phyloP scores from a whole-genome alignment of 2,888 invertebrate genomes.

The Cephonodes hylas region DNA sequence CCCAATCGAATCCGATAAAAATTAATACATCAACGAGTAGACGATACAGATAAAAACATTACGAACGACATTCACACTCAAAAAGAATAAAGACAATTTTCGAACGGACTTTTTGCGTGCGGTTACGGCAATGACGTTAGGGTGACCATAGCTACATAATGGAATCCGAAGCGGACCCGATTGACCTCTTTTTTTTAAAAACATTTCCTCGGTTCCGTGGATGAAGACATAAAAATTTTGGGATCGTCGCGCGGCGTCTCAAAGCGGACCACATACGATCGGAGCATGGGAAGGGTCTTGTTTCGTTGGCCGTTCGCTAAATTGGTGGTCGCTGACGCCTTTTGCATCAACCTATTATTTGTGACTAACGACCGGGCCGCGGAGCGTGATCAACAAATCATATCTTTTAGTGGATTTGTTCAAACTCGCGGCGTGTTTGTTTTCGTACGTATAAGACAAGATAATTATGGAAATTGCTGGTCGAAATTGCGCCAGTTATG shows the following conservation, averaged over 20 bases:
- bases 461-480: conserved; percentile 69
- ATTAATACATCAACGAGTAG: conserved; percentile 71
- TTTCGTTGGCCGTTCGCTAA: conserved; percentile 62
- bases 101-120: conserved; percentile 61
- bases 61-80: conserved; percentile 43
- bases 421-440: conserved; percentile 68
- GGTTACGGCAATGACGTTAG: conserved; percentile 71
- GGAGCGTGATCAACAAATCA: conserved; percentile 74
- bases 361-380: conserved; percentile 56
- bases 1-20: conserved; percentile 72
- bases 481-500: conserved; percentile 15
- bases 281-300: conserved; percentile 51
- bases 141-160: conserved; percentile 60
- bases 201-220: conserved; percentile 61
- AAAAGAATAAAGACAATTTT: conserved; percentile 60
- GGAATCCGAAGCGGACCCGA: conserved; percentile 66
- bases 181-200: conserved; percentile 48
- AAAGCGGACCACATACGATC: conserved; percentile 74
- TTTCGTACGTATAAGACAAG: conserved; percentile 70
- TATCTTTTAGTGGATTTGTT: conserved; percentile 49
- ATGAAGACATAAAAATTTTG: conserved; percentile 80
- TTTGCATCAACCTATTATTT: conserved; percentile 72
- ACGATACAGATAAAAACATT: conserved; percentile 58
- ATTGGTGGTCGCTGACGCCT: conserved; percentile 78
- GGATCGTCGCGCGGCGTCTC: conserved; percentile 63